Base-by-base conservation (phyloP, 1,140 invertebrate species). In the Drosophila pandora region DNA sequence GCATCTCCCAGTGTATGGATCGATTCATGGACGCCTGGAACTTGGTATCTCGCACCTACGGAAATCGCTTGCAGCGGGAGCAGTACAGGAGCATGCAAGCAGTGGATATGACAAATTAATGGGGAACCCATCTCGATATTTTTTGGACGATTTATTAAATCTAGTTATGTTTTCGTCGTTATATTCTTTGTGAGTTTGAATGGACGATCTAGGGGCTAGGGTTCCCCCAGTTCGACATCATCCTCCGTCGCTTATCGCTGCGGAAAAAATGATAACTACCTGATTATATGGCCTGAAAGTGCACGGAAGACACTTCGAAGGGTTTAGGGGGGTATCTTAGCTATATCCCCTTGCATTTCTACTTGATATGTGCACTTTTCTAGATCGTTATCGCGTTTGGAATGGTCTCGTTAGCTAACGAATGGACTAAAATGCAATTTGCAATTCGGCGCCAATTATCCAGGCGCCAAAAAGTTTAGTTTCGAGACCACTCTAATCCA, bases 1-100 rank as follows among this genome's bases (percentile, higher is more conserved):
- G 98, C 92, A 94, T 99, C 72, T 96, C 97, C 1, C 98, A 98
- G 96, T 99, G 97, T 91, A 98, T 98, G 97, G 98, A 99, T 92
- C 94, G 98, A 77, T 99, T 98, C 93, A 97, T 99, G 95, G 98
- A 99, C 91, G 94, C 97, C 10, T 98, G 96, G 95, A 97, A 97
- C 93, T 92, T 97, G 45, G 96, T 98, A 25, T 97, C 96, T n/a
- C 94, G 95, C 91, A 95, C 97, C 6, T 98, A 97, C 90, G 95
- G 94, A 83, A 94, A 93, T 92, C 94, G 97, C 81, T 93, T 98
- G 73, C 96, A 97, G 91, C 93, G 94, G 70, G 96, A 97, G 92
- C 70, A 87, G 39, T 49, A 52, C 23, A 67, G 76, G 32, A 9
- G 5, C 0, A 2, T 65, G 61, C 55, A 57, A 0, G 23, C 48